A percentile compares a stretch with the other conserved stretches of the same genome.
These are phyloP conservation scores for Sesia bembeciformis DNA, from an alignment of 2,888 invertebrate species.

Conservation along the genomic window DNA sequence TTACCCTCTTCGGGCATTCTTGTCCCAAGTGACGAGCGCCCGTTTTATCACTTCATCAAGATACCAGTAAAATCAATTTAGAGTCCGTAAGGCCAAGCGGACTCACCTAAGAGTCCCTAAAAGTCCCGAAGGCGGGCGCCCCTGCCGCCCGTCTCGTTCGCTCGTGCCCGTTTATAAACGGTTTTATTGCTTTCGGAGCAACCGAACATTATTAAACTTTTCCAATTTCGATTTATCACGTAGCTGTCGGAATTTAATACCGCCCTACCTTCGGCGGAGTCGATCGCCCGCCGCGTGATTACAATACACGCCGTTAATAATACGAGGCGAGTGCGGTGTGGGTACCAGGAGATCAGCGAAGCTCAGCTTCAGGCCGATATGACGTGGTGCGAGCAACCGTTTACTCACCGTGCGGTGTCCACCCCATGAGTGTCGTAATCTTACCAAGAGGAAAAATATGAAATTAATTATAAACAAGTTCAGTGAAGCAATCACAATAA, in stretches of 20 bases:
- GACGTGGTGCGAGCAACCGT: constrained; percentile 6
- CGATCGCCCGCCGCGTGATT: constrained; percentile 74
- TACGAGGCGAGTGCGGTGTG: constrained; percentile 47
- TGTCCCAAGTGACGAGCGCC: constrained; percentile 21
- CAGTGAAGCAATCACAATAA: too few relatives aligned
- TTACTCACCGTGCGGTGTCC: not conserved
- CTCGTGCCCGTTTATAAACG: constrained; percentile 74
- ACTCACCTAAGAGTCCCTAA: constrained; percentile 69
- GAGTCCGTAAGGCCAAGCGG: constrained; percentile 50
- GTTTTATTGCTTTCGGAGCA: constrained; percentile 76
- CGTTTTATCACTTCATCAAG: constrained; percentile 62
- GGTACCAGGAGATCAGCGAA: constrained; percentile 13
- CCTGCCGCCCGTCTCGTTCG: constrained; percentile 69
- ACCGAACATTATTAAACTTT: constrained; percentile 76
- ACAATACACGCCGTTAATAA: constrained; percentile 75
- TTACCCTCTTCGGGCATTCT: not conserved
- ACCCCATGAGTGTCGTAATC: not conserved
- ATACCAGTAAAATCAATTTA: constrained; percentile 65
- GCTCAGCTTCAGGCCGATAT: constrained; percentile 35
- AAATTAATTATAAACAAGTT: too few relatives aligned
- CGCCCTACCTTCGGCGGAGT: constrained; percentile 73
- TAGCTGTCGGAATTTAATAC: constrained; percentile 76
- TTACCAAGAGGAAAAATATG: too few relatives aligned
- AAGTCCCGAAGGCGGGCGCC: constrained; percentile 68
- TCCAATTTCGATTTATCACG: constrained; percentile 76